phyloP scores from a whole-genome alignment of 2,888 invertebrate genomes.

The Melinaea marsaeus region DNA sequence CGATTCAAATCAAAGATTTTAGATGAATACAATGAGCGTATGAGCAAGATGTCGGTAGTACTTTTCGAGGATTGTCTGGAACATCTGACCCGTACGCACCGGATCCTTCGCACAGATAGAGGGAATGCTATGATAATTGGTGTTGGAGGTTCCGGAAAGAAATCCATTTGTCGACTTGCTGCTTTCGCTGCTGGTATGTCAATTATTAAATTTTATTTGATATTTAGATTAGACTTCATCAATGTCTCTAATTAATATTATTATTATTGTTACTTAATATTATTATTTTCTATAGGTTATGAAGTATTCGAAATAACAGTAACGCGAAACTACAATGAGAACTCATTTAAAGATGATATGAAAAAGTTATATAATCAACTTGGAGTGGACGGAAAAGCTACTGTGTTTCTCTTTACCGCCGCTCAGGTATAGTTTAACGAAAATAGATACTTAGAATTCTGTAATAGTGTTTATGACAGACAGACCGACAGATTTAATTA shows the following conservation, averaged over 20 bases:
- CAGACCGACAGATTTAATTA: too few species aligned
- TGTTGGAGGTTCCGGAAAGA: conserved; percentile 93
- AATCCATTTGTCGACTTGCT: conserved; percentile 86
- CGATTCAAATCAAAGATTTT: conserved; percentile 79
- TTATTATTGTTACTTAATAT: too few species aligned
- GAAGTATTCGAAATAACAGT: conserved; percentile 89
- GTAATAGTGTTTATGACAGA: neutral
- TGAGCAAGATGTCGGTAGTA: conserved; percentile 86
- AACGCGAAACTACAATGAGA: conserved; percentile 91
- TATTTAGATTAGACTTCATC: too few species aligned
- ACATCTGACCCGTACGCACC: conserved; percentile 91
- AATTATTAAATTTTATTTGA: too few species aligned
- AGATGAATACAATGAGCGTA: conserved; percentile 89
- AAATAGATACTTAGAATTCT: neutral
- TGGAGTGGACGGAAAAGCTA: conserved; percentile 87
- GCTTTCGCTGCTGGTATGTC: conserved; percentile 86
- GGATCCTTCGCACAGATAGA: conserved; percentile 88
- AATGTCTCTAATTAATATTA: too few species aligned
- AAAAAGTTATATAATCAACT: conserved; percentile 86
- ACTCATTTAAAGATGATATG: conserved; percentile 90
- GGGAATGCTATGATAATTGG: conserved; percentile 93
- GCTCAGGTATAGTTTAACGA: conserved; percentile 78
- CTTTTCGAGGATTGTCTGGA: conserved; percentile 95
- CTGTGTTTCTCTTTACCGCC: conserved; percentile 90
- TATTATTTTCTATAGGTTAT: conserved; percentile 71